Base-by-base conservation (phyloP, 2,113 vertebrate genomes). In the Eira barbara region DNA sequence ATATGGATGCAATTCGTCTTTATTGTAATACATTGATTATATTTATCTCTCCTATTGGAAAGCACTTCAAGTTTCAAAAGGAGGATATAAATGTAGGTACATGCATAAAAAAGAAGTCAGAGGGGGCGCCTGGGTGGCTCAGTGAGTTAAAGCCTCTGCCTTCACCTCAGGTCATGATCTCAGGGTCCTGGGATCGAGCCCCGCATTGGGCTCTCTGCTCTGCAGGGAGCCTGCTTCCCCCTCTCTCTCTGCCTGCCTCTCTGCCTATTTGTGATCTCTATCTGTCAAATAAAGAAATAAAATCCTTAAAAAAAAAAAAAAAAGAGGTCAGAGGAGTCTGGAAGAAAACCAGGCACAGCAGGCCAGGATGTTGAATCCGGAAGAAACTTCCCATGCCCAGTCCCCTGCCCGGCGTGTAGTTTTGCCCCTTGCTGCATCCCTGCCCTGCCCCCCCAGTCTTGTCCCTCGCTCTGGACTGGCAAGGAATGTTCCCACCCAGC, bases 401-500 rank as follows among this genome's bases (percentile, higher is more conserved):
- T 42, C 17, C 23, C 31, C 23, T 23, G 11, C 14, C 11, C 3
- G 17, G 7, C 45, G 15, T 4, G 8, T 13, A 10, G n/a, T 27
- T 67, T 57, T 86, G 29, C 18, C 52, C 27, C 55, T 45, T 3
- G 5, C 47, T 3, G 12, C 15, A 0, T 3, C 5, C 0, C 1
- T 10, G 4, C 29, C 7, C 23, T 27, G 34, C 6, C 20, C 27
- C 27, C 7, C 36, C 36, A 10, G 5, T 15, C 21, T 42, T 34
- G 6, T 15, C 20, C 73, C 31, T 25, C 10, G 4, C 31, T 89
- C 84, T n/a, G 39, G 36, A 27, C 5, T 34, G 91, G 25, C 39
- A 39, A 23, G 4, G 63, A 85, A 42, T 4, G 5, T 29, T 55
- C 47, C 29, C 52, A 18, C 20, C 59, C 29, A 74, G 59, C 84